Evolutionary conservation across 2,888 invertebrate species (phyloP).

Genomic region (Noctua janthe): DNA sequence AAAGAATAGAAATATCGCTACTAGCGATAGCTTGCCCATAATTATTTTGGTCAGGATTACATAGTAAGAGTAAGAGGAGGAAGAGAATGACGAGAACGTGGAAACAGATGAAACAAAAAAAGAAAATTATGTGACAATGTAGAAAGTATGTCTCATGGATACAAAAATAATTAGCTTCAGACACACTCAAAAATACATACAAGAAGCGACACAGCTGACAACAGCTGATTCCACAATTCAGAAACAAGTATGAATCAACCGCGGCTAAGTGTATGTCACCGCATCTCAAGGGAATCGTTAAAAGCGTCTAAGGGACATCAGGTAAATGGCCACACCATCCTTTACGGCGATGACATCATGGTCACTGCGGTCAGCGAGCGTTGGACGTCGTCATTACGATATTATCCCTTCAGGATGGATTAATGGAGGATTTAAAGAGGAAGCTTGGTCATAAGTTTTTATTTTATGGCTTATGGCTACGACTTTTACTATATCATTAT

Average conservation of each 20-base stretch:
- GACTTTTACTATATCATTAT: background rate
- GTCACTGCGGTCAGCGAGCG: slow-evolving; percentile 53
- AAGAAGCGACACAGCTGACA: background rate
- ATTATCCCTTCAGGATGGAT: slow-evolving; percentile 42
- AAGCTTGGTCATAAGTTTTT: slow-evolving; percentile 25
- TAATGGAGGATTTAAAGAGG: slow-evolving; percentile 34
- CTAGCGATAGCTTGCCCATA: no score
- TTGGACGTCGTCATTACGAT: slow-evolving; percentile 32
- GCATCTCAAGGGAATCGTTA: slow-evolving; percentile 34
- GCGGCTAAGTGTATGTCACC: slow-evolving; percentile 35
- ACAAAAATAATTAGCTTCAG: slow-evolving; percentile 27
- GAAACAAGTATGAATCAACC: slow-evolving; percentile 47
- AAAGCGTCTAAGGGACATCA: slow-evolving; percentile 38
- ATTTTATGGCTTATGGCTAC: slow-evolving; percentile 8
- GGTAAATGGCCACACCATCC: slow-evolving; percentile 47
- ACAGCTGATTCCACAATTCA: slow-evolving; percentile 40
- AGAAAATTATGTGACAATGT: slow-evolving; percentile 9
- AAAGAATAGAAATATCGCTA: background rate
- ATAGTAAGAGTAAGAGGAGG: background rate
- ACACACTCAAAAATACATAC: slow-evolving; percentile 22
- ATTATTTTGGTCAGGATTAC: background rate
- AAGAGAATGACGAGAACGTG: background rate
- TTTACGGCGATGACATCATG: slow-evolving; percentile 46
- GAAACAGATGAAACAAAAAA: slow-evolving; percentile 7
- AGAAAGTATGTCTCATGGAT: slow-evolving; percentile 13